phyloP scores from a whole-genome alignment of 2,888 invertebrate genomes.

The Venusia cambrica region DNA sequence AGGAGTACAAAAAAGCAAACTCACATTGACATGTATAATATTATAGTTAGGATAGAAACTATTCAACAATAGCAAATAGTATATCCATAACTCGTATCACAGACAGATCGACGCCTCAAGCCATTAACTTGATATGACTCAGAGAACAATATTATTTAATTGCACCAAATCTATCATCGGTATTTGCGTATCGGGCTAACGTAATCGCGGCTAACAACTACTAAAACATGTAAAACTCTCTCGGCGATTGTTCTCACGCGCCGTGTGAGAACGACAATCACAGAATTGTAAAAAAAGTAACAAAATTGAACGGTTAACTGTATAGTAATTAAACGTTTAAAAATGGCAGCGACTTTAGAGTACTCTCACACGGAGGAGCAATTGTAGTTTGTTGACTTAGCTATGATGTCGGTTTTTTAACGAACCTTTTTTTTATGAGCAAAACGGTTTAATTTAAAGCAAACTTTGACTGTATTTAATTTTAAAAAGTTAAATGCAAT shows the following conservation, averaged over 20 bases:
- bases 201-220: constrained; percentile 52
- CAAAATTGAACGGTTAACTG: constrained; percentile 57
- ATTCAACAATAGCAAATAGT: constrained; percentile 19
- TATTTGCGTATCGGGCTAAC: constrained; percentile 63
- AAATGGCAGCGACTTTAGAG: constrained; percentile 52
- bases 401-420: too few species aligned
- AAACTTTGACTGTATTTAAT: too few species aligned
- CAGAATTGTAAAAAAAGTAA: constrained; percentile 40
- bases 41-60: too few species aligned
- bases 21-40: too few species aligned
- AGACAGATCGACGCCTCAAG: constrained; percentile 31
- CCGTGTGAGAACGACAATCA: constrained; percentile 70
- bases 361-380: constrained; percentile 25
- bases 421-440: too few species aligned
- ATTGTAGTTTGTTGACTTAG: not conserved
- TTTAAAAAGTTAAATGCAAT: too few species aligned
- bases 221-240: constrained; percentile 55
- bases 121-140: constrained; percentile 32
- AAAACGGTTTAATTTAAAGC: too few species aligned
- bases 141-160: constrained; percentile 29
- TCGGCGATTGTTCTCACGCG: constrained; percentile 63
- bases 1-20: constrained; percentile 12
- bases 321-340: constrained; percentile 67
- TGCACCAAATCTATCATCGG: constrained; percentile 40
- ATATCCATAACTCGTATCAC: constrained; percentile 12